Evolutionary conservation across 2,797 vertebrate genomes (phyloP), one percentile per base, ranked within the genome.

Genomic region (Taenioides sp.): DNA sequence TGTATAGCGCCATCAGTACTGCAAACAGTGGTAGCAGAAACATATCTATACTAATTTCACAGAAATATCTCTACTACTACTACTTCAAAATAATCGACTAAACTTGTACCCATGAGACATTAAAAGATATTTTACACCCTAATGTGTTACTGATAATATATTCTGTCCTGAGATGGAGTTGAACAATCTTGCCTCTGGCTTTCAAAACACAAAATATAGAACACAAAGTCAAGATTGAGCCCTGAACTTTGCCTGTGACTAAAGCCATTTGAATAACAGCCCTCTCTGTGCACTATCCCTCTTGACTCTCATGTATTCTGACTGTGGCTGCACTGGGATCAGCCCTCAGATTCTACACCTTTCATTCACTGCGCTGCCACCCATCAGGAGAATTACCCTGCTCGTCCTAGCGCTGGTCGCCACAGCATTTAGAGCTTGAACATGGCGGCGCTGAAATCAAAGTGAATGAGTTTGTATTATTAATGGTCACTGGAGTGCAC

Each of bases 401-500:
- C 80, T 62, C 65, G 9, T 74, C 81, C 55, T 58, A 20, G 25
- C 22, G 72, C 80, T 75, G 85, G 84, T 84, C 79, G 85, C 78
- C 79, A 73, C 65, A 78, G 79, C 76, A 23, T 76, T 71, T 76
- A 57, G 58, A 86, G 69, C 73, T 67, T 16, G 25, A 84, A 80
- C 77, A 84, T 52, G 71, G 76, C 22, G 23, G 70, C 31, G 72
- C 67, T 71, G 69, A 67, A 87, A 89, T 91, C 86, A 90, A 89
- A 91, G 89, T 22, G 71, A 79, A 73, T 69, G 76, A 87, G 76
- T 86, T 67, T 92, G 79, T 82, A 92, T 91, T 88, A 93, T 91
- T 92, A 88, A 93, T 92, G 89, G 71, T 84, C 79, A 82, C 85
- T 65, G 31, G 86, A 81, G 85, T 64, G 61, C 60, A 49, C 70